Evolutionary conservation across 2,797 vertebrate genomes (phyloP), one percentile per base, ranked within the genome.

Genomic region (Trichosurus vulpecula): DNA sequence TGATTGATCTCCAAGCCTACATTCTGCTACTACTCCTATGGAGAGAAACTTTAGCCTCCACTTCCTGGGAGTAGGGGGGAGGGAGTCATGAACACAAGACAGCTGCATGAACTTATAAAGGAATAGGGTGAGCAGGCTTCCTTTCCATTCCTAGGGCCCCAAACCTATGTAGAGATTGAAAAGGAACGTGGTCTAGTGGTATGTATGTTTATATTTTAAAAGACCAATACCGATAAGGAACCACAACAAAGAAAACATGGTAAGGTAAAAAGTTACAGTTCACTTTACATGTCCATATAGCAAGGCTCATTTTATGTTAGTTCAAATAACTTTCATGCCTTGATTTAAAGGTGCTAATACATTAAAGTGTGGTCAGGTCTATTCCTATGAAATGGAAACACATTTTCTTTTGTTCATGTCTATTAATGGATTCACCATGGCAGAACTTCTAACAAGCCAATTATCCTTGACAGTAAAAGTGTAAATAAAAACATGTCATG

Each of bases 11-110:
- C 56, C 52, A 51, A 94, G 61, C 90, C 91, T 94, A 95, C 0
- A 52, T 96, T 93, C 96, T 95, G 91, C 51, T 93, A 93, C 93
- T 47, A 94, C 93, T 96, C 93, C 91, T 90, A 96, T 92, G 93
- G 96, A 96, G 93, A 95, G 54, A 96, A 94, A 95, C 91, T 94
- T 93, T 92, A 96, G 90, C 91, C 94, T 87, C 91, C 25, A 25
- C 89, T 95, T 94, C 56, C 94, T 89, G 52, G 57, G 95, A 91
- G 90, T 19, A 13, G 1, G 31, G 31, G 87, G 93, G 52, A 92
- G 52, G 94, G 58, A 95, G 52, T 52, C 93, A 92, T 0, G 56
- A 74, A 41, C 58, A 92, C 74, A 87, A 51, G 74, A 87, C 74
- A 87, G 74, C 74, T 87, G 74, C 41, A 87, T 27, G 74, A 89